Percentiles rank a stretch among this genome's conserved stretches.
Conservation (phyloP, 30 jellyfish, hydroid and myxozoan species). For the Cassiopea xamachana region DNA sequence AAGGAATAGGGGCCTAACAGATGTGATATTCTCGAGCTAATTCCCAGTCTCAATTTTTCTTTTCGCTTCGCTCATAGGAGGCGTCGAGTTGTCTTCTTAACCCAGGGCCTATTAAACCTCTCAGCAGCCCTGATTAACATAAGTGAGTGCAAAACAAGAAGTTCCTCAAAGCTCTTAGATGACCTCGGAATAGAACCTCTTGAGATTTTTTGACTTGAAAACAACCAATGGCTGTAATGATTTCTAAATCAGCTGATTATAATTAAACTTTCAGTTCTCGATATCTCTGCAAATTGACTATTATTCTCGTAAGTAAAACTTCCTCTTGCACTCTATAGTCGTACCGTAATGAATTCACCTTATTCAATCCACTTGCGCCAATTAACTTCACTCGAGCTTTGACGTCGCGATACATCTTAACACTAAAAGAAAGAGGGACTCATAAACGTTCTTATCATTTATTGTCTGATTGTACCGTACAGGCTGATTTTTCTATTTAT, state of each 20-base stretch:
- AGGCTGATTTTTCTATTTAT: background rate
- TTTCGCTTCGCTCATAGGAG: too few relatives aligned
- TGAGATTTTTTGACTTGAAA: too few relatives aligned
- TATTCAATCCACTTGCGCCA: constrained; percentile 38
- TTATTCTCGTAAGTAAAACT: constrained; percentile 33
- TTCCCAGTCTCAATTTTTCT: too few relatives aligned
- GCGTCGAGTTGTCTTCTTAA: too few relatives aligned
- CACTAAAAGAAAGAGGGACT: constrained; percentile 15
- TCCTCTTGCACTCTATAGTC: constrained; percentile 25
- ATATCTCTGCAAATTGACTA: constrained; percentile 24
- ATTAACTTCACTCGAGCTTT: constrained; percentile 25
- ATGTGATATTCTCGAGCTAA: too few relatives aligned
- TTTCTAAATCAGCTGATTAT: background rate
- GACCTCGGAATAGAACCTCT: too few relatives aligned
- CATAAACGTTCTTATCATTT: background rate
- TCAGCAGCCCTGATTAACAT: too few relatives aligned
- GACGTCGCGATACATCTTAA: constrained; percentile 32
- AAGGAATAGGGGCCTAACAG: too few relatives aligned
- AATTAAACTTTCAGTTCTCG: constrained; percentile 2
- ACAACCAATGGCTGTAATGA: too few relatives aligned
- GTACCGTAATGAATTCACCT: constrained; percentile 12
- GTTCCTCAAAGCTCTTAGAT: too few relatives aligned
- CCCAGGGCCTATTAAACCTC: too few relatives aligned
- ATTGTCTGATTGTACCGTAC: background rate
- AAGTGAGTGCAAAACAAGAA: too few relatives aligned